Base-by-base conservation (phyloP, 2,888 invertebrate species). In the Papilio elwesi region DNA sequence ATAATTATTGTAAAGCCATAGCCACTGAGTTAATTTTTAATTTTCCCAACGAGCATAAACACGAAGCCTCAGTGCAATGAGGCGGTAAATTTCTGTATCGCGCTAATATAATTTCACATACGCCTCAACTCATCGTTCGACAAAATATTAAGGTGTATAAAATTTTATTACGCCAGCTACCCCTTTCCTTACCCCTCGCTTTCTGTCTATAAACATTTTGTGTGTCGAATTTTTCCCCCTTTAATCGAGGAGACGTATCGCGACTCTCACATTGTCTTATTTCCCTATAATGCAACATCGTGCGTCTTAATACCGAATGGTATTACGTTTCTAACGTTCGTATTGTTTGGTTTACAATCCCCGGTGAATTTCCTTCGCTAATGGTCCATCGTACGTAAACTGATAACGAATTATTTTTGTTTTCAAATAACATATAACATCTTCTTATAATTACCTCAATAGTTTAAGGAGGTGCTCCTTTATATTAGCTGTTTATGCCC, bases 71-170 rank as follows among this genome's bases (percentile, higher is more conserved):
- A 13, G 49, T 48, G 26, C 49, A 77, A 78, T 80, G 81, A 77
- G 83, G 86, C 82, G 85, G 85, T 91, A 90, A 91, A 90, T 86
- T 90, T 82, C 77, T 79, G 82, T 81, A 83, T 82, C 81, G 77
- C 82, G 79, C 79, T 85, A 86, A 90, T 87, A 90, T 90, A 89
- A 93, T 90, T 91, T 91, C 87, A 87, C 90, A 90, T 88, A 89
- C 88, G 88, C 89, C 88, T 88, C 90, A 87, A 87, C 91, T 92
- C 92, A 90, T 92, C 91, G 89, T 88, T 89, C 84, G 83, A 83
- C 88, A 86, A 92, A 92, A 92, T 92, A 92, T 92, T 90, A 91
- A 90, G 90, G 90, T 87, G 88, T 89, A 91, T 92, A 90, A 93
- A 92, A 93, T 92, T 92, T 93, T 93, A 92, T 93, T 90, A 91